phyloP scores from a whole-genome alignment of 2,888 invertebrate species.

The Terebella lapidaria region DNA sequence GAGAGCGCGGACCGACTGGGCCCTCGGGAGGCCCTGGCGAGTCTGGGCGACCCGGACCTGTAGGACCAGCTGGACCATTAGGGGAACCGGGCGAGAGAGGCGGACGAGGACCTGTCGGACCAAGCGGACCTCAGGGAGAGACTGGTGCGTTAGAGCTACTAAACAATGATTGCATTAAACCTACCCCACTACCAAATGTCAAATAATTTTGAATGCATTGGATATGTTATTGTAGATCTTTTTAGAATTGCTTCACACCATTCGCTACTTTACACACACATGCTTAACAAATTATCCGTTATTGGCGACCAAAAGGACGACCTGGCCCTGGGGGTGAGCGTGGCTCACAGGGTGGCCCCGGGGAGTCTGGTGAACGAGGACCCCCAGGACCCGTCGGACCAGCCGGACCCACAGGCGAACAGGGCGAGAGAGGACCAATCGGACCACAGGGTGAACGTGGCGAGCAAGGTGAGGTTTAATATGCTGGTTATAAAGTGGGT shows the following conservation, averaged over 20 bases:
- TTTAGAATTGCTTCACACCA: no score
- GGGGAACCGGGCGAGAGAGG: conserved; percentile 15
- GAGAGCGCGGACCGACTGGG: not conserved
- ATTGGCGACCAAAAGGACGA: no score
- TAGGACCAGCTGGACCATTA: conserved; percentile 10
- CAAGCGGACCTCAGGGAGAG: conserved; percentile 33
- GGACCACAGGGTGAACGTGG: conserved; percentile 16
- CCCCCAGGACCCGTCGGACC: conserved; percentile 9
- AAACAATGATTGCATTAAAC: conserved; percentile 1
- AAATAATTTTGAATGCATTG: no score
- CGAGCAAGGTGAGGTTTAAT: conserved; percentile 12
- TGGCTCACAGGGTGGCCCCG: conserved; percentile 1
- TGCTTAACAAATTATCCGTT: no score
- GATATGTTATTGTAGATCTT: no score
- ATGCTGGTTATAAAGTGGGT: no score
- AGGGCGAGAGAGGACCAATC: conserved; percentile 13
- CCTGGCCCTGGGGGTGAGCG: conserved; percentile 6
- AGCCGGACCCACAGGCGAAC: conserved; percentile 7
- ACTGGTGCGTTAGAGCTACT: conserved; percentile 5
- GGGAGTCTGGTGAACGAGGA: conserved; percentile 5
- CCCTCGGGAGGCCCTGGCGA: not conserved
- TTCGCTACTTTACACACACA: no score
- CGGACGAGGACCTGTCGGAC: conserved; percentile 33
- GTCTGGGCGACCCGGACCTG: conserved; percentile 4
- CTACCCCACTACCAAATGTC: no score